Evolutionary conservation across 2,797 vertebrate genomes (phyloP).

Genomic region (Neosilurus hyrtlii): DNA sequence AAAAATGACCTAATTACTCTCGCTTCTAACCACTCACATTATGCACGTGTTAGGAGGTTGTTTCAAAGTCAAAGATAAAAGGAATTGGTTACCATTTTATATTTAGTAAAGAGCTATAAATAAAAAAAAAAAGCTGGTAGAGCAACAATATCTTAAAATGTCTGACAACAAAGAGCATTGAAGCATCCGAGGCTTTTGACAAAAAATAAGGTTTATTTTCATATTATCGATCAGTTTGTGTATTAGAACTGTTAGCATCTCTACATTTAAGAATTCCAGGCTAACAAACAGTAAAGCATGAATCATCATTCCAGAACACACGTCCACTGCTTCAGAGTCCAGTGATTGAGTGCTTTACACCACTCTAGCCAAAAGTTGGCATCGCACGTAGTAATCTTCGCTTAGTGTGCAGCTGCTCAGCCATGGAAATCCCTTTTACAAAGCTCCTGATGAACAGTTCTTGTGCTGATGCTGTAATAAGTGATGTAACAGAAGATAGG

Average conservation of each 20-base stretch:
- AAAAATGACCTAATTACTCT: conserved; percentile 40
- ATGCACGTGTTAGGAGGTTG: conserved; percentile 23
- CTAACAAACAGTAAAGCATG: not conserved
- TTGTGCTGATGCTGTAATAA: not conserved
- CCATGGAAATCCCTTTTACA: not conserved
- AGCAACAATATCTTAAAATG: too few species aligned
- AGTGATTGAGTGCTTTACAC: not conserved
- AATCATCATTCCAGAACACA: not conserved
- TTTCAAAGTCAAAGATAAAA: conserved; percentile 30
- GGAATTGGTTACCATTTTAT: not conserved
- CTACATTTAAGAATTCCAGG: not conserved
- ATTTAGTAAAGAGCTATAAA: conserved; percentile 8
- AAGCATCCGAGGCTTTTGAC: not conserved
- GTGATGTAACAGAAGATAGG: not conserved
- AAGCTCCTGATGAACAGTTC: not conserved
- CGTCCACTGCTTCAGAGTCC: not conserved
- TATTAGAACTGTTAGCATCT: not conserved
- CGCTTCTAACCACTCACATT: conserved; percentile 30
- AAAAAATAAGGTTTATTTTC: not conserved
- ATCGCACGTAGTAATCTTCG: not conserved
- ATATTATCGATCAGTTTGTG: not conserved
- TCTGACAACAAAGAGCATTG: not conserved
- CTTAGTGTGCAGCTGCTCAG: not conserved
- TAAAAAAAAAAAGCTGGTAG: not conserved
- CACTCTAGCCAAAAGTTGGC: not conserved